Percentiles rank a stretch among this genome's conserved stretches.
phyloP scores from a whole-genome alignment of 2,113 vertebrate species.

The Ictidomys tridecemlineatus region DNA sequence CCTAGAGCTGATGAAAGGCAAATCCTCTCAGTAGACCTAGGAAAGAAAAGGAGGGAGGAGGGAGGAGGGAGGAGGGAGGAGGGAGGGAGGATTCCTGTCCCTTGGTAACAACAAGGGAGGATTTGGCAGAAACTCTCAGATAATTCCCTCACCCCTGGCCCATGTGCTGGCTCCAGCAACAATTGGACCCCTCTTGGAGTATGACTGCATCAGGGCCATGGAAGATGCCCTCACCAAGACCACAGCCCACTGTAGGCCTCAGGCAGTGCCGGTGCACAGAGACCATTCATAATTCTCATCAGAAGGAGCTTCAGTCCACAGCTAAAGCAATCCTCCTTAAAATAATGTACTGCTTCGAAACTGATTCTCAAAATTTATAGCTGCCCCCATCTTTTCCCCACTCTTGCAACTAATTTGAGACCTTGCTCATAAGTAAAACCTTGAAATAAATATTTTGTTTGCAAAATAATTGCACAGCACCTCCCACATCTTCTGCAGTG shows the following conservation, averaged over 20 bases:
- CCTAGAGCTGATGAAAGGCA: background rate
- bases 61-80: no score
- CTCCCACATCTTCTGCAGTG: fast-evolving
- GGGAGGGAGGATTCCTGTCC: background rate
- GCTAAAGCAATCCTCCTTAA: background rate
- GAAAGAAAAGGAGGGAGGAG: no score
- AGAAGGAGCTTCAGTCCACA: background rate
- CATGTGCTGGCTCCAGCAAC: background rate
- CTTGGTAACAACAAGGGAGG: background rate
- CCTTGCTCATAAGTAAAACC: background rate
- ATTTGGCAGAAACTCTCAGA: background rate
- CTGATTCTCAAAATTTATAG: background rate
- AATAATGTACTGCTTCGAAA: background rate
- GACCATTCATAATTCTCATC: background rate
- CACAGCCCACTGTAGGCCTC: fast-evolving
- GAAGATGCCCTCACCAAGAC: fast-evolving
- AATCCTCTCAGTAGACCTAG: background rate
- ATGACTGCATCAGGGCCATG: fast-evolving
- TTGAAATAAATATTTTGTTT: background rate
- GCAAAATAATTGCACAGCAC: background rate
- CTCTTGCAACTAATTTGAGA: background rate
- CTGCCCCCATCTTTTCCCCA: no score
- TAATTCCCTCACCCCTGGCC: fast-evolving
- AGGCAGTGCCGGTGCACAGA: fast-evolving
- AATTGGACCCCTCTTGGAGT: background rate